Conservation (phyloP, 2,888 invertebrate species). For the Schrankia costaestrigalis region DNA sequence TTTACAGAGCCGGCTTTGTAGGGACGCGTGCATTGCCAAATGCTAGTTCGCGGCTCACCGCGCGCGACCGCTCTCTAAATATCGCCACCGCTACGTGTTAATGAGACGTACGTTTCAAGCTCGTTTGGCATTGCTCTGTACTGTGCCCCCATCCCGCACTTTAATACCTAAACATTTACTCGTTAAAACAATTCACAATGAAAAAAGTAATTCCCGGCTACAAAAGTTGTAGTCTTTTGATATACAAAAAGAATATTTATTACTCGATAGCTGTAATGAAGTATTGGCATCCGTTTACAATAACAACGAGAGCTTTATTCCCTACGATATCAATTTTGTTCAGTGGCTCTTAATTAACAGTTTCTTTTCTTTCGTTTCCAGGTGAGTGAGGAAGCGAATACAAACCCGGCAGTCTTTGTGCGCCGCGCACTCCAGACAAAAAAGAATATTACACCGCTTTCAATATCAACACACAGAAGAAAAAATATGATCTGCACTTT, state of each 20-base stretch:
- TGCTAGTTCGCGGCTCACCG: constrained; percentile 79
- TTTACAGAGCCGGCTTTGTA: constrained; percentile 67
- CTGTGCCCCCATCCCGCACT: constrained; percentile 23
- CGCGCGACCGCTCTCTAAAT: constrained; percentile 66
- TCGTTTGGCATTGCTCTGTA: constrained; percentile 61
- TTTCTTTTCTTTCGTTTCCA: constrained; percentile 79
- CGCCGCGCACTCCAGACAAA: constrained; percentile 59
- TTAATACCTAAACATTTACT: constrained; percentile 40
- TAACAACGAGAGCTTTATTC: constrained; percentile 62
- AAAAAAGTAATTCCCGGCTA: no score
- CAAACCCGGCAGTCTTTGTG: constrained; percentile 68
- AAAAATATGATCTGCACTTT: constrained; percentile 76
- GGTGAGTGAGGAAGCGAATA: constrained; percentile 75
- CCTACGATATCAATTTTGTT: constrained; percentile 74
- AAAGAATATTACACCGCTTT: constrained; percentile 75
- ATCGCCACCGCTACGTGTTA: constrained; percentile 65
- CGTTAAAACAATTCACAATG: constrained; percentile 25
- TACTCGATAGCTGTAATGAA: constrained; percentile 39
- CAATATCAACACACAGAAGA: constrained; percentile 69
- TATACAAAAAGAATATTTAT: background rate
- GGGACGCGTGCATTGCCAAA: constrained; percentile 70
- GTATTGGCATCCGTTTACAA: constrained; percentile 66
- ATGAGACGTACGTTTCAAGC: constrained; percentile 69
- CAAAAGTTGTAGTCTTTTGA: background rate
- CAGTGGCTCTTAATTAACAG: constrained; percentile 79